Conservation (phyloP, 2,797 vertebrate genomes). For the Pelodytes ibericus region DNA sequence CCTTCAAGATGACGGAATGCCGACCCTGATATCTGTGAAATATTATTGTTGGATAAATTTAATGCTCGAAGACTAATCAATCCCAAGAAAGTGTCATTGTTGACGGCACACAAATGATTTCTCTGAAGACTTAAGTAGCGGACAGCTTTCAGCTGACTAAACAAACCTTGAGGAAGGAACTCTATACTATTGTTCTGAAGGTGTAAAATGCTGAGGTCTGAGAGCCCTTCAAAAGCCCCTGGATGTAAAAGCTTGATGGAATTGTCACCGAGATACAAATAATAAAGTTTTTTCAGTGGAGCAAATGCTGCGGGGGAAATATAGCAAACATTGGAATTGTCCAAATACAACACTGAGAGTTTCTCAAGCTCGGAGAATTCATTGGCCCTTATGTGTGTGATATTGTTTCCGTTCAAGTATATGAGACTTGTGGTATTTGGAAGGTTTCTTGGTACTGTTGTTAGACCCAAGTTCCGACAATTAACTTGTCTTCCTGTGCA, state of each 20-base stretch:
- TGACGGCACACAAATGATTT: conserved; percentile 65
- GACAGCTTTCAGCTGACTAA: conserved; percentile 68
- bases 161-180: conserved; percentile 69
- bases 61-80: conserved; percentile 67
- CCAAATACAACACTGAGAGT: conserved; percentile 67
- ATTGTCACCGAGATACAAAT: conserved; percentile 71
- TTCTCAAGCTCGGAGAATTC: conserved; percentile 65
- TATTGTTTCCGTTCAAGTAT: conserved; percentile 71
- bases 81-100: conserved; percentile 65
- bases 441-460: conserved; percentile 64
- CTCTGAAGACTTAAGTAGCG: conserved; percentile 66
- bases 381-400: conserved; percentile 61
- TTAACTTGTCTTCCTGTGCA: conserved; percentile 69
- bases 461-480: conserved; percentile 68
- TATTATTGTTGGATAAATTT: conserved; percentile 70
- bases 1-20: conserved; percentile 69
- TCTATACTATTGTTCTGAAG: conserved; percentile 70
- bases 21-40: conserved; percentile 67
- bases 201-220: conserved; percentile 65
- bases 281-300: conserved; percentile 63
- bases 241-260: conserved; percentile 68
- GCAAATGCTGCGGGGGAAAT: conserved; percentile 69
- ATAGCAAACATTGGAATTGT: conserved; percentile 64
- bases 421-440: conserved; percentile 64
- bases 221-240: conserved; percentile 70